Base-by-base conservation (phyloP, 2,888 invertebrate genomes). In the Dolichopus griseipennis region DNA sequence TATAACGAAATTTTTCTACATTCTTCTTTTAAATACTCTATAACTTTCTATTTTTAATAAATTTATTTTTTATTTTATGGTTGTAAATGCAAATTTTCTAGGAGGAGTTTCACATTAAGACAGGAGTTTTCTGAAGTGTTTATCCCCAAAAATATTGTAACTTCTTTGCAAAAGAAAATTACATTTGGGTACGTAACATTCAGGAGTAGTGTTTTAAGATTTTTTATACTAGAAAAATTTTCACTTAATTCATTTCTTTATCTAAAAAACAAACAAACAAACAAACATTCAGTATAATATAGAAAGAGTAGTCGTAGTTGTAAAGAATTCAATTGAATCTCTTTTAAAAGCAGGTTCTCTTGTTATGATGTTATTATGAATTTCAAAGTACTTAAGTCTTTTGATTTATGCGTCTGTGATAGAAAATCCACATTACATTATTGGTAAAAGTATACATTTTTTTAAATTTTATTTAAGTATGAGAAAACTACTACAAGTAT, bases 321-420 rank as follows among this genome's bases (percentile, higher is more conserved):
- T 52, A 52, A 52, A 52, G 52, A 52, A 52, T 15, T 52, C 12
- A 52, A 52, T 18, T 52, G 52, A 52, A 52, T 52, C 52, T 52
- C 15, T 6, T n/a, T 37, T 37, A 2, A n/a, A n/a, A 12, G 12
- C 37, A 27, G 27, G 3, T 27, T 27, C 27, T 27, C 41, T 41
- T 41, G 3, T 41, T 37, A 37, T 52, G 52, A 52, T 52, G 52
- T 18, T 52, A n/a, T 52, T 52, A 52, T 52, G 52, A 15, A 52
- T n/a, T 52, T 52, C 52, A 52, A 52, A 52, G 61, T 63, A 63
- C 63, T 63, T 63, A 63, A 27, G 27, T 27, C 22, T 63, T 22
- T 63, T 63, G 63, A 63, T 63, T 63, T 63, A 63, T 63, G 27
- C 27, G 63, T 63, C 63, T 63, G 27, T 12, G 27, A 63, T 27